Conservation (phyloP, 2,113 vertebrate genomes). For the Sapayoa aenigma region DNA sequence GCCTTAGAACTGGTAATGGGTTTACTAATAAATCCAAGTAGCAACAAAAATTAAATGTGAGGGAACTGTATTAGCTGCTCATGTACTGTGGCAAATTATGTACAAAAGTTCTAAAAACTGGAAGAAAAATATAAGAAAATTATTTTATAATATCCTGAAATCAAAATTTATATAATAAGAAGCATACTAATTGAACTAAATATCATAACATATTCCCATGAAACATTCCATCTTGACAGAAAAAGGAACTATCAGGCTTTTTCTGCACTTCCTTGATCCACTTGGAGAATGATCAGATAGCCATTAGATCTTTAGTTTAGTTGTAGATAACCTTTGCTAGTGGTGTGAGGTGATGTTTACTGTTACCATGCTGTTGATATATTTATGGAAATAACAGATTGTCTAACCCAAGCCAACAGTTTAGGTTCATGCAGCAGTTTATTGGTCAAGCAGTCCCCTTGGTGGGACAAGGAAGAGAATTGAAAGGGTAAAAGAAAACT, state of each 20-base stretch:
- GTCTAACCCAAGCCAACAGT: not conserved
- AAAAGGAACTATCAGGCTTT: not conserved
- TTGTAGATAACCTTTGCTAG: not conserved
- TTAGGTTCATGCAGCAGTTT: not conserved
- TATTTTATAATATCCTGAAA: not conserved
- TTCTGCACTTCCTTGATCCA: not conserved
- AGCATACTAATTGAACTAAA: not conserved
- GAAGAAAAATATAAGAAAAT: not conserved
- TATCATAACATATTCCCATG: not conserved
- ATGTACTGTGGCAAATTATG: not conserved
- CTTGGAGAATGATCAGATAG: not conserved
- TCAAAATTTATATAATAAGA: not conserved
- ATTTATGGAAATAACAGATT: not conserved
- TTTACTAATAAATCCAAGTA: constrained; percentile 12
- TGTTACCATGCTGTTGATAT: not conserved
- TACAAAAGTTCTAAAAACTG: not conserved
- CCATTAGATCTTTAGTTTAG: not conserved
- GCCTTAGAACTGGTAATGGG: not conserved
- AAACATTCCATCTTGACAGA: not conserved
- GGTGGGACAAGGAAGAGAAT: not conserved
- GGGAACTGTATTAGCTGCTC: not conserved
- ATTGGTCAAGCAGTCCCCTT: not conserved
- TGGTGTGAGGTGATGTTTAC: not conserved
- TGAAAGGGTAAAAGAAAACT: not conserved
- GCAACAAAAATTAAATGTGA: constrained; percentile 7